phyloP scores from a whole-genome alignment of 30 jellyfish, hydroid and myxozoan species.

The Catostylus mosaicus region DNA sequence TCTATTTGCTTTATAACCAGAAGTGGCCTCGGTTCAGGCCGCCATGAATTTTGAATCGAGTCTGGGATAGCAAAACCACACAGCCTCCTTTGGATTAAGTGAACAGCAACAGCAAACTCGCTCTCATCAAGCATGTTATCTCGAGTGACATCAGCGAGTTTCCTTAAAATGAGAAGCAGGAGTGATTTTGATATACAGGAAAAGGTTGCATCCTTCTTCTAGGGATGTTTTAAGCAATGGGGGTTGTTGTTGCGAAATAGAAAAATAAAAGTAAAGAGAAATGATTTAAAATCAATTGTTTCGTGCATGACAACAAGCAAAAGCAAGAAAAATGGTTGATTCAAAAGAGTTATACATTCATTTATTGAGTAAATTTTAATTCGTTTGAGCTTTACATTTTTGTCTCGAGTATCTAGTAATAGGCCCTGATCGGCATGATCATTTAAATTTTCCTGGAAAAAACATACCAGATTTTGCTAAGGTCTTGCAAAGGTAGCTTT shows the following conservation, averaged over 20 bases:
- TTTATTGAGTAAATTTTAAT: no score
- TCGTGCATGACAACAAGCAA: no score
- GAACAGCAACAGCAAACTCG: constrained; percentile 77
- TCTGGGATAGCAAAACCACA: constrained; percentile 72
- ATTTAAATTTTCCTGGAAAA: background rate
- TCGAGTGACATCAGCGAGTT: constrained; percentile 73
- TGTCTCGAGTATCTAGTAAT: no score
- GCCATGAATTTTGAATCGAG: constrained; percentile 27
- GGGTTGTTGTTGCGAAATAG: no score
- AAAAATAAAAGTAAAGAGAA: no score
- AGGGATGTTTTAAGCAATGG: no score
- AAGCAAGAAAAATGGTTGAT: no score
- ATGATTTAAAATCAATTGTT: no score
- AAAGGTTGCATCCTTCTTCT: no score
- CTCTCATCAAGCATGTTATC: constrained; percentile 82
- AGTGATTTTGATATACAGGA: background rate
- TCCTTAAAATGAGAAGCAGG: constrained; percentile 37
- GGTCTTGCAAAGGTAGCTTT: constrained; percentile 65
- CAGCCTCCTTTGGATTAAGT: constrained; percentile 68
- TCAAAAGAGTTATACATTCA: no score
- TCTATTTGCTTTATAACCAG: constrained; percentile 40
- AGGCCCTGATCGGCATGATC: no score
- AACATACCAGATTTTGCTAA: constrained; percentile 77
- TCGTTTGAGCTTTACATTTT: no score
- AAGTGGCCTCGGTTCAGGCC: constrained; percentile 61